Conservation (phyloP, 2,888 invertebrate species). For the Kuschelorhynchus macadamiae region DNA sequence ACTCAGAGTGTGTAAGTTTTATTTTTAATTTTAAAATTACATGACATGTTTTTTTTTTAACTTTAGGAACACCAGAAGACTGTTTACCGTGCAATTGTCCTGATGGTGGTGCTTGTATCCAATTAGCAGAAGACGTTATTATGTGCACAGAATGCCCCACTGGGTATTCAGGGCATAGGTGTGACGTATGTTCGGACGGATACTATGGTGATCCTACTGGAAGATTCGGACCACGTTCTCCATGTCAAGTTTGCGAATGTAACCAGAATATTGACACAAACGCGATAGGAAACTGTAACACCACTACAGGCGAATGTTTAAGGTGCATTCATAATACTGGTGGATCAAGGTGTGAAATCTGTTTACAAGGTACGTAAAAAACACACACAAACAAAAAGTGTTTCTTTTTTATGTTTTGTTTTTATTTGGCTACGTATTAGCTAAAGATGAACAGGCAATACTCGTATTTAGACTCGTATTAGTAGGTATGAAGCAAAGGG, state of each 20-base stretch:
- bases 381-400: no score
- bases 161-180: slow-evolving; percentile 91
- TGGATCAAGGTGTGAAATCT: slow-evolving; percentile 92
- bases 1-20: no score
- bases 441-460: no score
- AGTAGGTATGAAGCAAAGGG: no score
- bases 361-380: slow-evolving; percentile 90
- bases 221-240: slow-evolving; percentile 75
- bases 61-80: slow-evolving; percentile 83
- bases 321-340: slow-evolving; percentile 98
- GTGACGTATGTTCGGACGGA: slow-evolving; percentile 96
- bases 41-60: not conserved
- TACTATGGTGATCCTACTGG: slow-evolving; percentile 70
- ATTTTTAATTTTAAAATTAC: no score
- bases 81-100: slow-evolving; percentile 97
- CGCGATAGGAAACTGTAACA: slow-evolving; percentile 97
- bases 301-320: slow-evolving; percentile 94
- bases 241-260: slow-evolving; percentile 91
- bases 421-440: no score
- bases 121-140: slow-evolving; percentile 87
- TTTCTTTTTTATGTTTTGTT: no score
- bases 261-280: slow-evolving; percentile 95
- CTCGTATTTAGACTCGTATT: no score
- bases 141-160: slow-evolving; percentile 95
- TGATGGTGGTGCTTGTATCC: slow-evolving; percentile 92